These are phyloP conservation scores for Sesamia nonagrioides DNA, from an alignment of 1,140 invertebrate species.

Conservation along the genomic window DNA sequence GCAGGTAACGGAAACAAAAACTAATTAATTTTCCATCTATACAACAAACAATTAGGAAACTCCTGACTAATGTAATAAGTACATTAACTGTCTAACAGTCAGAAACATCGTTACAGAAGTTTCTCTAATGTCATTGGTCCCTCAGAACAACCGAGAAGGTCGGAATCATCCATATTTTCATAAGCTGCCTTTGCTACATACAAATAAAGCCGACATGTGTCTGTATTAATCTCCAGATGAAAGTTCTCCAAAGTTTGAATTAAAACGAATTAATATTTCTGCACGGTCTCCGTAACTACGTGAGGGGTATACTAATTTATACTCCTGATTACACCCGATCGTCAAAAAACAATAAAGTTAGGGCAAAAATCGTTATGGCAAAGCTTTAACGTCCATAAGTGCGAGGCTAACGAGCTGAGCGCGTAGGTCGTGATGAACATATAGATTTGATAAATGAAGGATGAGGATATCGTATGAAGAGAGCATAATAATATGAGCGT, in stretches of 20 bases:
- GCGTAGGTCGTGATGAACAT: slow-evolving; percentile 44
- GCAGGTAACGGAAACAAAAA: neutral
- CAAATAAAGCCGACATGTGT: slow-evolving; percentile 15
- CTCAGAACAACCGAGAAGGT: neutral
- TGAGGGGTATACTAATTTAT: slow-evolving; percentile 33
- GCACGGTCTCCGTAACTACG: slow-evolving; percentile 30
- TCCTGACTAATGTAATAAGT: neutral
- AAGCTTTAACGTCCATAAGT: slow-evolving; percentile 35
- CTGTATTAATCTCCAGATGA: slow-evolving; percentile 34
- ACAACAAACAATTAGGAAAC: neutral
- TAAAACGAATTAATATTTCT: slow-evolving; percentile 45
- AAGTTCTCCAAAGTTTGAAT: slow-evolving; percentile 37
- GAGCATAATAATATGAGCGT: slow-evolving; percentile 33
- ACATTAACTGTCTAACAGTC: neutral
- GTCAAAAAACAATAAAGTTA: slow-evolving; percentile 55
- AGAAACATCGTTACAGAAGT: slow-evolving; percentile 7
- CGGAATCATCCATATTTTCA: neutral
- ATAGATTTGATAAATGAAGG: slow-evolving; percentile 46
- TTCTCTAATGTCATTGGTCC: slow-evolving; percentile 2
- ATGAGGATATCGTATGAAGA: slow-evolving; percentile 39
- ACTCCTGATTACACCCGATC: slow-evolving; percentile 45
- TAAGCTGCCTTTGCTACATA: neutral
- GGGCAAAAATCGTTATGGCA: slow-evolving; percentile 48
- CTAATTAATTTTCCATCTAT: neutral
- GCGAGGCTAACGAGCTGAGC: slow-evolving; percentile 44